phyloP scores from a whole-genome alignment of 2,113 vertebrate genomes.

The Columba livia region DNA sequence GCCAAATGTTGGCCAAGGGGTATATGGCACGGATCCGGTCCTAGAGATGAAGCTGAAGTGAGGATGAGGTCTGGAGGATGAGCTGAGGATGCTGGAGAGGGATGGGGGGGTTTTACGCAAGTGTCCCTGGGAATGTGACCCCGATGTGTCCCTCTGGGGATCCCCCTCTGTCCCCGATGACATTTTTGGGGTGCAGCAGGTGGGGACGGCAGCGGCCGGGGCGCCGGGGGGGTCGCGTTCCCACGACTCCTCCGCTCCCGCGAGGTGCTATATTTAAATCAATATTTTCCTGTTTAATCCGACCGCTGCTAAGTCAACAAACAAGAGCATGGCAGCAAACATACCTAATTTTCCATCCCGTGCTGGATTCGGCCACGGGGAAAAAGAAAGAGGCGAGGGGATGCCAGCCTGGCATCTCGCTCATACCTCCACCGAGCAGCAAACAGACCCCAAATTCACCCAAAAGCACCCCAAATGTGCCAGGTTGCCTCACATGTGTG shows the following conservation, averaged over 20 bases:
- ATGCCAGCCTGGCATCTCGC: neutral
- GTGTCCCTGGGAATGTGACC: neutral
- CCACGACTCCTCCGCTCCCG: constrained; percentile 7
- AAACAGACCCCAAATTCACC: neutral
- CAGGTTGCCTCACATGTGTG: accelerated
- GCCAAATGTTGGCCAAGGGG: neutral
- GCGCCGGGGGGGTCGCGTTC: neutral
- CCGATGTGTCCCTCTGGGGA: neutral
- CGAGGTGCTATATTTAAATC: constrained; percentile 60
- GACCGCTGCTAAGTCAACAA: constrained; percentile 36
- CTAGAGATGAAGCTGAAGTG: accelerated
- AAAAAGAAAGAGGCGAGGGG: neutral
- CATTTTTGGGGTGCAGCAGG: constrained; percentile 9
- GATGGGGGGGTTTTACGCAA: accelerated
- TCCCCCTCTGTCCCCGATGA: neutral
- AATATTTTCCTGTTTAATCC: constrained; percentile 54
- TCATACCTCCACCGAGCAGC: neutral
- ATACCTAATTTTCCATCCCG: constrained; percentile 8
- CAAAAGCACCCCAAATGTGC: neutral
- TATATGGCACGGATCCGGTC: accelerated
- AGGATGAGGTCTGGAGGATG: neutral
- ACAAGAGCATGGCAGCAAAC: neutral
- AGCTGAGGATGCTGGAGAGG: accelerated
- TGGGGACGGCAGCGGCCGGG: neutral
- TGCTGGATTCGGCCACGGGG: accelerated